Evolutionary conservation across 2,888 invertebrate species (phyloP), one percentile per base, ranked within the genome.

Genomic region (Catotricha subobsoleta): DNA sequence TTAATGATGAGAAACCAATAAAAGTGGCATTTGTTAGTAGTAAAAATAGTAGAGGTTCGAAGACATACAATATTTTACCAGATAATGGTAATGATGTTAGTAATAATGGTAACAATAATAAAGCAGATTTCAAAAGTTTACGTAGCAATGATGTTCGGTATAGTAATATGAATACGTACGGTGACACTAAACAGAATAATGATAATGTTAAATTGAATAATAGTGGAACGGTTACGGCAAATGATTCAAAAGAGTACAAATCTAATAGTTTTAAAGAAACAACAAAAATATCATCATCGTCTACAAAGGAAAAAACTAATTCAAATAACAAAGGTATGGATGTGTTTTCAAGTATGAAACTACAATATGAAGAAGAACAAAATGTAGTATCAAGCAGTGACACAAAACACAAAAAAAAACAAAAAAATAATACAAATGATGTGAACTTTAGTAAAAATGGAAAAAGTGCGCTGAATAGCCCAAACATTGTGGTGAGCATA

Each of bases 61-160:
- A 25, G 10, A 25, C 6, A 25, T 10, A 25, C 25, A 30, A 10
- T 12, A 30, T n/a, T 30, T 6, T 10, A 4, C 5, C 30, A 4
- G 30, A 30, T 30, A n/a, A 15, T 10, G 15, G 15, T 13, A 12
- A 10, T 27, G 7, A n/a, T 30, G 6, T 12, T 4, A n/a, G 15
- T 13, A 30, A 13, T 30, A 15, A 30, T 28, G 21, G 39, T 39
- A 27, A 36, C 41, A 31, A 10, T 3, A n/a, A n/a, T n/a, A 30
- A 19, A 34, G 3, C 20, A 19, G n/a, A 34, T 19, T 62, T 62
- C 44, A 62, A 62, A 48, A 60, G 60, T 35, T 47, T 62, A 34
- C 56, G 62, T 6, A 62, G 62, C 45, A 62, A 62, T 43, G 62
- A 62, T 43, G 53, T 59, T 46, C 54, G 60, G 1, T 61, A 54